Evolutionary conservation across 2,888 invertebrate genomes (phyloP), one percentile per base, ranked within the genome.

Genomic region (Onchidella celtica): DNA sequence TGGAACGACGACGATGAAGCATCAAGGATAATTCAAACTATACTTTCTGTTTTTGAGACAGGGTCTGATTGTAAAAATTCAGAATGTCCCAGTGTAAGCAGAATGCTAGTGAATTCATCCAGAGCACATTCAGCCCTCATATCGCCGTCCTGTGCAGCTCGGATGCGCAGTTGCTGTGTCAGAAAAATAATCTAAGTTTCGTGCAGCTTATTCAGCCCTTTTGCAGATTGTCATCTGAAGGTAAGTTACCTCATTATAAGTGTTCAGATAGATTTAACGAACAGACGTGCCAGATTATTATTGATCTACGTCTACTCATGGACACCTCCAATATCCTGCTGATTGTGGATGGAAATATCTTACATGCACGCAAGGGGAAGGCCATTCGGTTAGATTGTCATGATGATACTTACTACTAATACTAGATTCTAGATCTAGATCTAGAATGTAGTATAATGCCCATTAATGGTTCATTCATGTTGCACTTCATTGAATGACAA

Each of bases 141-240:
- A 95, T 98, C 86, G 98, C 97, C 72, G 96, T 97, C 34, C 94
- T 98, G 87, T 96, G 96, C 91, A 97, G 97, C 90, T 94, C 95
- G 63, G 95, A 96, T 92, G 98, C 97, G 17, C 97, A 98, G 90
- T 95, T 95, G 90, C 94, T 96, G 80, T 97, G 98, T 90, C 95
- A 96, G 87, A 97, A 97, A 92, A 98, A 98, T 93, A 97, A 98
- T 94, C 94, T 99, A 84, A 96, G 96, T 55, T 97, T 98, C 92
- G 96, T 96, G 77, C 97, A 98, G 94, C 94, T 99, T 85, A 94
- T 98, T 77, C 97, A 97, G 92, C 98, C 98, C 0, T 99, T 98
- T 93, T 96, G 96, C 93, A 95, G 95, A 92, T 92, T 96, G 91
- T 95, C 95, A 87, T 95, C 95, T 85, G 97, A 97, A 95, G 93